Evolutionary conservation across 23 tunicate genomes (phyloP), one percentile per base, ranked within the genome.

Genomic region (Botrylloides violaceus): DNA sequence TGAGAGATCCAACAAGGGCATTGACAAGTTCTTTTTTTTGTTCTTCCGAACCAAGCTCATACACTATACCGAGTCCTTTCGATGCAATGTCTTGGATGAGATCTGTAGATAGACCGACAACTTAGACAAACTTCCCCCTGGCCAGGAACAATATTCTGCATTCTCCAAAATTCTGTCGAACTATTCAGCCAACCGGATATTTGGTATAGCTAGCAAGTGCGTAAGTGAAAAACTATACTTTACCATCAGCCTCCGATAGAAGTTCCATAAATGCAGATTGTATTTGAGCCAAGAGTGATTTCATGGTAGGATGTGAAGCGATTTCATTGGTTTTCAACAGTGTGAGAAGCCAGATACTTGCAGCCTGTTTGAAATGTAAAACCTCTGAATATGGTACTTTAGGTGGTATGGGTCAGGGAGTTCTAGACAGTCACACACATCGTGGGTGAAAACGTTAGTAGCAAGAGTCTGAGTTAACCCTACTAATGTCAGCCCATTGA

Each of bases 1-100:
- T 88, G 21, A 88, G 66, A 4, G 84, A 73, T 15, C 70, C 84
- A 25, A 81, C 88, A 1, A 88, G 71, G 29, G 73, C 83, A 49
- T 78, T 58, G 59, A 88, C 88, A 60, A 88, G 61, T 35, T 66
- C 25, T 43, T 73, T 77, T 56, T 82, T 88, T 58, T 77, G 77
- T 6, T 66, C 80, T 18, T 61, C 80, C 56, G 66, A 59, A 4
- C 90, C 96, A 2, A 81, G 80, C 48, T 88, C 85, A 62, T 88
- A 88, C 24, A 88, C 88, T 9, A 82, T 55, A 2, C 96, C 84
- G 21, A 88, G 77, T 19, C 96, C 96, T 58, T 88, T 88, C 26
- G 96, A 88, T 3, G 96, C 96, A 29, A 88, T 70, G 34, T 88
- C 96, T 64, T 88, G 96, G 23, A 86, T 78, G 6, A 88, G 55